A percentile compares a stretch with the other conserved stretches of the same genome.
Evolutionary conservation across 30 jellyfish, hydroid and myxozoan genomes (phyloP).

Genomic region (Nemopilema nomurai): DNA sequence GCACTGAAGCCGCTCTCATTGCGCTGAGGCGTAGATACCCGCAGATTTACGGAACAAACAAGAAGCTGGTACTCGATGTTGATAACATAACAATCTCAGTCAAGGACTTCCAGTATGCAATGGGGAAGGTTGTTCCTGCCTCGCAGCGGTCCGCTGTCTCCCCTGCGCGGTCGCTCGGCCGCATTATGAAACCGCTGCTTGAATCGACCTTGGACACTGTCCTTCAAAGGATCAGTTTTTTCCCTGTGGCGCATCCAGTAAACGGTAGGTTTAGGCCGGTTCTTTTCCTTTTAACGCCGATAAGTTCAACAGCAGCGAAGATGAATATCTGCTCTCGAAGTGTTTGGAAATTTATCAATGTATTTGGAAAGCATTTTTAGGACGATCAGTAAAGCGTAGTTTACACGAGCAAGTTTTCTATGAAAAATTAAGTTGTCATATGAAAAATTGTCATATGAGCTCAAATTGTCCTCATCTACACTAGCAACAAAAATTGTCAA

Average conservation of each 20-base stretch:
- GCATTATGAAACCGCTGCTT: constrained; percentile 71
- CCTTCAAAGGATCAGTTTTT: constrained; percentile 49
- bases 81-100: constrained; percentile 70
- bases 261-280: constrained; percentile 17
- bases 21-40: constrained; percentile 98
- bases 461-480: no score
- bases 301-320: no score
- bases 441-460: no score
- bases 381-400: no score
- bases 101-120: constrained; percentile 85
- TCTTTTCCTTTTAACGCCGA: neutral
- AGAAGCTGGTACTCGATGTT: constrained; percentile 75
- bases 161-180: constrained; percentile 68
- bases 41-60: constrained; percentile 85
- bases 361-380: no score
- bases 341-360: no score
- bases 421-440: no score
- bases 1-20: constrained; percentile 94
- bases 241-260: constrained; percentile 74
- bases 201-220: constrained; percentile 49
- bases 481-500: no score
- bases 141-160: constrained; percentile 85
- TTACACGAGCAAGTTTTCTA: no score
- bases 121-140: constrained; percentile 90
- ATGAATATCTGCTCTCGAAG: no score